These are phyloP conservation scores for Myxocyprinus asiaticus DNA, from an alignment of 2,113 vertebrate genomes.

Conservation along the genomic window DNA sequence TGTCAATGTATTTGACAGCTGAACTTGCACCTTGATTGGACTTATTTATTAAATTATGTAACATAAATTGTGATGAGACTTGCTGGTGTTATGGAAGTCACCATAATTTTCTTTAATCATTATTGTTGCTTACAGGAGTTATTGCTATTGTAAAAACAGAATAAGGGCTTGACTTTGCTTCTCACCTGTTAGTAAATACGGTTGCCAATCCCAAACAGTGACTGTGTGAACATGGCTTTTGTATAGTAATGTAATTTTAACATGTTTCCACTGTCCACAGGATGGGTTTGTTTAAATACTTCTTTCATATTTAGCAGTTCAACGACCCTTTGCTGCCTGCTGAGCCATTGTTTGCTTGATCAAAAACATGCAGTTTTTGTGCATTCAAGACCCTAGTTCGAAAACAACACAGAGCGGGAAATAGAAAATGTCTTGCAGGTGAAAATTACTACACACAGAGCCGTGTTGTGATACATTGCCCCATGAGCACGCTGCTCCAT, in stretches of 20 bases:
- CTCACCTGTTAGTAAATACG: no score
- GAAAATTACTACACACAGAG: constrained; percentile 78
- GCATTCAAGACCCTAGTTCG: constrained; percentile 31
- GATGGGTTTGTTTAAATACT: constrained; percentile 10
- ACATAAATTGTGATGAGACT: no score
- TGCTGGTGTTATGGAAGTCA: no score
- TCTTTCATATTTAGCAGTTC: not conserved
- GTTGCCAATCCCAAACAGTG: no score
- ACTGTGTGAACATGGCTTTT: not conserved
- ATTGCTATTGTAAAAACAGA: no score
- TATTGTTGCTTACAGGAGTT: no score
- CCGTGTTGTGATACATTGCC: constrained; percentile 72
- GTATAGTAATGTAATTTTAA: constrained; percentile 2
- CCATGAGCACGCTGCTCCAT: constrained; percentile 61
- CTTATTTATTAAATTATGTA: no score
- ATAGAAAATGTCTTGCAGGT: constrained; percentile 62
- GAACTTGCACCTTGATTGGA: no score
- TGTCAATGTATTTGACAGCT: no score
- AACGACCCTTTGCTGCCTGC: not conserved
- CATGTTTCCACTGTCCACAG: no score
- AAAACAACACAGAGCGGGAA: not conserved
- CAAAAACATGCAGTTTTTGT: not conserved
- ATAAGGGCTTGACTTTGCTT: no score
- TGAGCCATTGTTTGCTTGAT: constrained; percentile 10
- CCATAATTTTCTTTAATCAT: no score